Conservation (phyloP, 2,888 invertebrate species). For the Phragmatobia fuliginosa region DNA sequence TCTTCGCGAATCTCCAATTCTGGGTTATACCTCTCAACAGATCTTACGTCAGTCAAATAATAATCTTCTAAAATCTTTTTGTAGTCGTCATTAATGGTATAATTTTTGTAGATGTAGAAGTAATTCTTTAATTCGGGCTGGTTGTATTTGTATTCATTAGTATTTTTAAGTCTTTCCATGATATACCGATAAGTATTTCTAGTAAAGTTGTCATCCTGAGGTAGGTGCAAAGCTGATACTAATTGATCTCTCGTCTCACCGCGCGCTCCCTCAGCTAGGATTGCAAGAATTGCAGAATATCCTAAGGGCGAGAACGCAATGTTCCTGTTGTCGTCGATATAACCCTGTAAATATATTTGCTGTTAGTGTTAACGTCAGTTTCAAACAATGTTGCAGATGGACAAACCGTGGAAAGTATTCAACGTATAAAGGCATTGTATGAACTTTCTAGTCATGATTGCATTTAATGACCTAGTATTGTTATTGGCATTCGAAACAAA, state of each 20-base stretch:
- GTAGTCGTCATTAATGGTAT: conserved; percentile 87
- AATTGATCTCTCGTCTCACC: conserved; percentile 88
- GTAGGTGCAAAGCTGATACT: conserved; percentile 84
- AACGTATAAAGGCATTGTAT: background rate
- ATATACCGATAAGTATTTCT: conserved; percentile 81
- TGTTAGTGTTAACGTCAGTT: no score
- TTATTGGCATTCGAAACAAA: background rate
- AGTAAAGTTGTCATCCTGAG: conserved; percentile 78
- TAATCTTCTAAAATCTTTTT: conserved; percentile 86
- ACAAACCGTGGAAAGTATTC: background rate
- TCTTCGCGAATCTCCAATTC: conserved; percentile 65
- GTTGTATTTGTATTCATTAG: conserved; percentile 79
- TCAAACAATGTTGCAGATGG: no score
- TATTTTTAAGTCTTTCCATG: conserved; percentile 83
- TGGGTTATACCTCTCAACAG: conserved; percentile 76
- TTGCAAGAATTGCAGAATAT: conserved; percentile 87
- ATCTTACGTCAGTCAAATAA: conserved; percentile 88
- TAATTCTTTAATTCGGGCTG: conserved; percentile 89
- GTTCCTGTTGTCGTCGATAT: conserved; percentile 84
- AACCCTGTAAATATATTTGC: conserved; percentile 72
- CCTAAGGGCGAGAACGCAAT: conserved; percentile 89
- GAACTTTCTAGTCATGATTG: background rate
- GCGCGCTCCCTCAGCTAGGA: conserved; percentile 88
- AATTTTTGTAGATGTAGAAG: conserved; percentile 89
- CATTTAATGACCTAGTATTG: background rate